Evolutionary conservation across 2,888 invertebrate species (phyloP), one percentile per base, ranked within the genome.

Genomic region (Oscheius sp.): DNA sequence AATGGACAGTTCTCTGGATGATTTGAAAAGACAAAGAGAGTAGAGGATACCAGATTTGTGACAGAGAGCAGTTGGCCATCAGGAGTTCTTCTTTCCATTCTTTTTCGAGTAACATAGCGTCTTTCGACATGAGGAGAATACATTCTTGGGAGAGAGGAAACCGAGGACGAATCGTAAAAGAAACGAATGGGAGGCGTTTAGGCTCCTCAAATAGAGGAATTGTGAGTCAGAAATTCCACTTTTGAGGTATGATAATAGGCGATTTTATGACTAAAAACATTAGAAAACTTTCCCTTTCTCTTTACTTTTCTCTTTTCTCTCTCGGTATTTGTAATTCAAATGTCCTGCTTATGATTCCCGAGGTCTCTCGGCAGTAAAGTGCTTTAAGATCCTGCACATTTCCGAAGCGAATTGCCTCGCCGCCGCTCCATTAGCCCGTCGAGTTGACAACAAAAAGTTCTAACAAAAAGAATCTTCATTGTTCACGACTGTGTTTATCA

Each of bases 1-100:
- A 63, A 46, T 63, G 63, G 15, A 63, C 63, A 27, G 63, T 63
- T 63, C 63, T 63, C 63, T 63, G 27, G 23, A 25, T 31, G 6
- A 4, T 23, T n/a, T 15, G 53, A 2, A 5, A 23, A 17, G 3
- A 3, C 20, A 20, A 17, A 15, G 48, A 23, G 23, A 8, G 46
- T 6, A 3, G 0, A 33, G 23, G 25, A 17, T 50, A 65, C 74
- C 64, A 72, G 72, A 55, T 77, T 72, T 46, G 74, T 77, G 50
- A 77, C 73, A 58, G 74, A 75, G 61, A 77, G 50, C 65, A 77
- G 70, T 65, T 71, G 74, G 55, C 77, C 75, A 45, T 65, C 69
- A n/a, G 77, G 55, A 48, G 75, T 58, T 48, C 74, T 68, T 61
- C 75, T 37, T 45, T 77, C 75, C 77, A 77, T 77, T 65, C 73